phyloP scores from a whole-genome alignment of 2,888 invertebrate species.

The Cerastis leucographa region DNA sequence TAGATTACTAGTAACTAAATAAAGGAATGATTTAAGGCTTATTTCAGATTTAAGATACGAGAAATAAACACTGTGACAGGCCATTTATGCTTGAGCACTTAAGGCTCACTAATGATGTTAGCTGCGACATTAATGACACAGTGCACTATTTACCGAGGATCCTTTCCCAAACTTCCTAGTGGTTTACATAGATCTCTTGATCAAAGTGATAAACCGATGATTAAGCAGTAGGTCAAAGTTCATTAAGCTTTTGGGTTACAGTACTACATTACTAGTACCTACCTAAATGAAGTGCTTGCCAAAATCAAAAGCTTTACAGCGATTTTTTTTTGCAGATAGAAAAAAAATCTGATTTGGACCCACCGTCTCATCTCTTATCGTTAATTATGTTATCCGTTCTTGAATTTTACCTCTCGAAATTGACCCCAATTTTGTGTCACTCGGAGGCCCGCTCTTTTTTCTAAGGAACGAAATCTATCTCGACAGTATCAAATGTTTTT shows the following conservation, averaged over 20 bases:
- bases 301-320: slow-evolving; percentile 38
- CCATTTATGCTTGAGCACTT: slow-evolving; percentile 27
- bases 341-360: slow-evolving; percentile 52
- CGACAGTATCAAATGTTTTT: slow-evolving; percentile 26
- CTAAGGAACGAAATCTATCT: slow-evolving; percentile 22
- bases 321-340: slow-evolving; percentile 15
- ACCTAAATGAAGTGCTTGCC: slow-evolving; percentile 8
- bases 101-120: slow-evolving; percentile 43
- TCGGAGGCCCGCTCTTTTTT: slow-evolving; percentile 15
- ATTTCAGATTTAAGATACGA: slow-evolving; percentile 7
- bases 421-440: slow-evolving; percentile 52
- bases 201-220: slow-evolving; percentile 33
- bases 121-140: slow-evolving; percentile 35
- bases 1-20: neutral
- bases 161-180: slow-evolving; percentile 17
- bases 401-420: slow-evolving; percentile 52
- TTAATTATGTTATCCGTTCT: slow-evolving; percentile 63
- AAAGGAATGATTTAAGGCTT: neutral
- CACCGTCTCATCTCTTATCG: slow-evolving; percentile 42
- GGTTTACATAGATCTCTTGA: slow-evolving; percentile 38
- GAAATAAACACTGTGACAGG: slow-evolving; percentile 28
- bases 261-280: slow-evolving; percentile 19
- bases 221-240: slow-evolving; percentile 15
- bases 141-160: slow-evolving; percentile 44
- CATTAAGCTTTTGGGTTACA: slow-evolving; percentile 15